These are phyloP conservation scores for Oreortyx pictus DNA, from an alignment of 2,797 vertebrate genomes.

Conservation along the genomic window DNA sequence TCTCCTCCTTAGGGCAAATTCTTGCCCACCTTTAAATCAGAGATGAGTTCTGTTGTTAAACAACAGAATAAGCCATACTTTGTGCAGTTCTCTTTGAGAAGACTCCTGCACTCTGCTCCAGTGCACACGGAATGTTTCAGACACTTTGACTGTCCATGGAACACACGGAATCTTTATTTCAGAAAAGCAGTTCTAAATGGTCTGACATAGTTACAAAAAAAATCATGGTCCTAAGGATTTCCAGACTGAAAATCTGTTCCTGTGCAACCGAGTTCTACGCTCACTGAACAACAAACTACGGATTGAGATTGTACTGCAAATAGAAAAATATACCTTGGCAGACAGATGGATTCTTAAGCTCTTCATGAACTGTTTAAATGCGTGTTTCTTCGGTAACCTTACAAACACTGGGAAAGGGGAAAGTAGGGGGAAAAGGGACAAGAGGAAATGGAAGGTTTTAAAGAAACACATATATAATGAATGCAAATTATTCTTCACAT, in stretches of 20 bases:
- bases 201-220: neutral
- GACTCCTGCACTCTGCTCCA: neutral
- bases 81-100: neutral
- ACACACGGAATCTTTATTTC: neutral
- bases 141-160: neutral
- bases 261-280: neutral
- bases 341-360: conserved; percentile 56
- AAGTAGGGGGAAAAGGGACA: neutral
- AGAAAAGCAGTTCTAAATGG: neutral
- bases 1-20: neutral
- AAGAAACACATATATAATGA: conserved; percentile 39
- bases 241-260: neutral
- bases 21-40: neutral
- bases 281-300: neutral
- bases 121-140: neutral
- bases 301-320: conserved; percentile 22
- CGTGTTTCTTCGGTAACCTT: conserved; percentile 71
- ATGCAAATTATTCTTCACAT: conserved; percentile 26
- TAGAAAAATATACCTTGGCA: conserved; percentile 60
- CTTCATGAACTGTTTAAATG: conserved; percentile 71
- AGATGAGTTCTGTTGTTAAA: neutral
- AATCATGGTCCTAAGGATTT: neutral
- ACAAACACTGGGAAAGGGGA: conserved; percentile 68
- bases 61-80: neutral
- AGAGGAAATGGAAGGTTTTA: conserved; percentile 66